Conservation (phyloP, 2,888 invertebrate genomes). For the Drosophila conformis region DNA sequence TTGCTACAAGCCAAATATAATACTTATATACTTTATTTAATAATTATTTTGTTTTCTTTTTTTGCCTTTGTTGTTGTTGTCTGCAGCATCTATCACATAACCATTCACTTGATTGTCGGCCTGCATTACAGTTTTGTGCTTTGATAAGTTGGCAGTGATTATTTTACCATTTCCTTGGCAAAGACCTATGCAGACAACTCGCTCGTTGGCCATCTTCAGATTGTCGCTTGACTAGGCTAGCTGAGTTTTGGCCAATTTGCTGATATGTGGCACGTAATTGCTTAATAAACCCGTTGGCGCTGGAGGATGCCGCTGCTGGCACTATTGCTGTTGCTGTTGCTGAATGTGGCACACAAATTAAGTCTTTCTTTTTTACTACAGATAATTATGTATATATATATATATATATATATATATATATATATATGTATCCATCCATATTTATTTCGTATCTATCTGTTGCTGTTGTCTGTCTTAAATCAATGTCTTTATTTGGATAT, state of each 20-base stretch:
- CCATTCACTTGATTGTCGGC: slow-evolving; percentile 45
- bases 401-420: neutral
- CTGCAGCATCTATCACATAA: slow-evolving; percentile 22
- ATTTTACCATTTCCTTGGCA: slow-evolving; percentile 73
- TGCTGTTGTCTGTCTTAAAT: slow-evolving; percentile 21
- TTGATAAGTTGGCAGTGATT: slow-evolving; percentile 79
- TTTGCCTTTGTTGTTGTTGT: slow-evolving; percentile 28
- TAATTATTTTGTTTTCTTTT: neutral
- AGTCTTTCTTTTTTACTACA: slow-evolving; percentile 16
- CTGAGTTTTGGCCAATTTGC: slow-evolving; percentile 63
- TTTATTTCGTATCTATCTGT: neutral
- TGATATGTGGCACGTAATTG: slow-evolving; percentile 59
- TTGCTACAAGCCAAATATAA: slow-evolving; percentile 15
- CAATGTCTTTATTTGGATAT: slow-evolving; percentile 29
- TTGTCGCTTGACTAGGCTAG: slow-evolving; percentile 49
- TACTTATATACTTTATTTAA: slow-evolving; percentile 13
- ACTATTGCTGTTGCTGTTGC: slow-evolving; percentile 6
- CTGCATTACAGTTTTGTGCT: slow-evolving; percentile 73
- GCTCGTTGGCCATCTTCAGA: slow-evolving; percentile 43
- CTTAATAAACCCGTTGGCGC: slow-evolving; percentile 68
- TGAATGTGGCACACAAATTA: slow-evolving; percentile 34
- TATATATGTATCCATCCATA: neutral
- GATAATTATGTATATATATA: slow-evolving; percentile 3
- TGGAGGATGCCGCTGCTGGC: slow-evolving; percentile 32
- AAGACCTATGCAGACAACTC: slow-evolving; percentile 25